These are phyloP conservation scores for Promerops cafer DNA, from an alignment of 2,113 vertebrate species.

Conservation along the genomic window DNA sequence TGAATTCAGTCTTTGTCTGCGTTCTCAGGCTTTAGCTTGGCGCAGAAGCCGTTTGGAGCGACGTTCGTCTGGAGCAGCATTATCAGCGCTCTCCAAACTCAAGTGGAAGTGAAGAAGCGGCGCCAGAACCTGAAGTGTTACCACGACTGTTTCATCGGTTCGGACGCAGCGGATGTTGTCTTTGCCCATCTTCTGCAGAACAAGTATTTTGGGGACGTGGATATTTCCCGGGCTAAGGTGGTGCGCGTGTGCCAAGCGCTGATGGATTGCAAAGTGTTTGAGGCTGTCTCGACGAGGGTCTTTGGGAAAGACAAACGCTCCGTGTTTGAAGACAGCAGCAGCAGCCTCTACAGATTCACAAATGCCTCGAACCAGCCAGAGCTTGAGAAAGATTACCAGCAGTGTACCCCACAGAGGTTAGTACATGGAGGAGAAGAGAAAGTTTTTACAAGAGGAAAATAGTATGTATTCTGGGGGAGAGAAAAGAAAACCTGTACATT, in stretches of 20 bases:
- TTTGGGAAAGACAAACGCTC: slow-evolving; percentile 91
- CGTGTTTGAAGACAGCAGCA: slow-evolving; percentile 90
- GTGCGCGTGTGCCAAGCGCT: slow-evolving; percentile 91
- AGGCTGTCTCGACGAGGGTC: slow-evolving; percentile 84
- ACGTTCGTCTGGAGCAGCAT: slow-evolving; percentile 95
- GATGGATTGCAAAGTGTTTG: slow-evolving; percentile 95
- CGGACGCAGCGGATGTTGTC: slow-evolving; percentile 90
- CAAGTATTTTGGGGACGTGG: slow-evolving; percentile 87
- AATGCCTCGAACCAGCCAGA: slow-evolving; percentile 55
- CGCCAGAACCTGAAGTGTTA: slow-evolving; percentile 90
- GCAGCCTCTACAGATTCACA: slow-evolving; percentile 90
- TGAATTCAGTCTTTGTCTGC: not conserved
- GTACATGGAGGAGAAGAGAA: not conserved
- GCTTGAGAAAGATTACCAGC: slow-evolving; percentile 69
- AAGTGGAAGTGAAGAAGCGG: slow-evolving; percentile 90
- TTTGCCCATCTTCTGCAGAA: slow-evolving; percentile 88
- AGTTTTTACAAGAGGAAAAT: not conserved
- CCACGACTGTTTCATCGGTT: slow-evolving; percentile 91
- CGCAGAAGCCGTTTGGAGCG: slow-evolving; percentile 90
- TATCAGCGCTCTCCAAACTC: slow-evolving; percentile 84
- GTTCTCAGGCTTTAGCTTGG: slow-evolving; percentile 79
- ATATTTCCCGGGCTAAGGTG: slow-evolving; percentile 90
- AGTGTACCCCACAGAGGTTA: slow-evolving; percentile 64
- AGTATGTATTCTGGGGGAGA: not conserved
- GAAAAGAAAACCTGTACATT: not conserved